Conservation (phyloP, 2,888 invertebrate species). For the Lycia hirtaria region DNA sequence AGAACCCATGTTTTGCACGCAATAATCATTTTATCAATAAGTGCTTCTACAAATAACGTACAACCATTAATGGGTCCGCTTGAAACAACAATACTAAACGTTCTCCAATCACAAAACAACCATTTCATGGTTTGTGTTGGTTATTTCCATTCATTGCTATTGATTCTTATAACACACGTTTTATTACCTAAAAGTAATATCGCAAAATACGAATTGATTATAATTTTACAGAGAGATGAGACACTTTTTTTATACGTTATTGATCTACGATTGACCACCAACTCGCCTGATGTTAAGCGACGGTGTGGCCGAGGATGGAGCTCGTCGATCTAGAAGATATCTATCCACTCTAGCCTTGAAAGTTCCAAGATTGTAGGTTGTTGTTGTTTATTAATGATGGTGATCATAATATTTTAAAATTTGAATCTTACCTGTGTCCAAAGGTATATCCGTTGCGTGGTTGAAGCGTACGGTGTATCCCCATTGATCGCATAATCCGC, state of each 20-base stretch:
- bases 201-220: constrained; percentile 17
- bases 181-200: constrained; percentile 30
- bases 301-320: too few species aligned
- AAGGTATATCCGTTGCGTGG: constrained; percentile 81
- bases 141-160: constrained; percentile 38
- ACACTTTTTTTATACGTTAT: neutral
- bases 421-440: constrained; percentile 78
- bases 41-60: neutral
- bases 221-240: neutral
- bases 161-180: constrained; percentile 41
- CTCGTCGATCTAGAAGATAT: too few species aligned
- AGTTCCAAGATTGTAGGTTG: too few species aligned
- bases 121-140: constrained; percentile 34
- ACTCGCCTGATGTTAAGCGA: too few species aligned
- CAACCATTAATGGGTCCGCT: neutral
- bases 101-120: constrained; percentile 33
- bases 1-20: neutral
- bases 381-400: too few species aligned
- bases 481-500: constrained; percentile 73
- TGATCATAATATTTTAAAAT: too few species aligned
- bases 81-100: constrained; percentile 28
- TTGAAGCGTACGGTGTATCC: constrained; percentile 77
- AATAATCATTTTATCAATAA: constrained; percentile 8
- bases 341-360: too few species aligned
- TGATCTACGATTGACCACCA: too few species aligned